Percentiles rank a stretch among this genome's conserved stretches.
phyloP scores from a whole-genome alignment of 2,797 vertebrate species.

The Malacoctenus gilli region DNA sequence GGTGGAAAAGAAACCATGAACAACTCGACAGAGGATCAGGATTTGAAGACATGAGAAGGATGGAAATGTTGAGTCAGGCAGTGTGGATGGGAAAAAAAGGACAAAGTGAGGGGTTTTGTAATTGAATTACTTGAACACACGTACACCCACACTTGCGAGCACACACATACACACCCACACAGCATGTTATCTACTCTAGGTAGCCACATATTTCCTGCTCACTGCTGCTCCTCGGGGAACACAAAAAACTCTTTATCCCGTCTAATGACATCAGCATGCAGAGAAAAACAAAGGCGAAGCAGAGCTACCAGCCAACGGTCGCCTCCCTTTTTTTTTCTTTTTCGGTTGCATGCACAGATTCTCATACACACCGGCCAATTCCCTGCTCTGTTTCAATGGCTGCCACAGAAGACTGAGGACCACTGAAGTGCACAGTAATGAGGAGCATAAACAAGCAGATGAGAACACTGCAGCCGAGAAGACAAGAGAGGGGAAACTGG shows the following conservation, averaged over 20 bases:
- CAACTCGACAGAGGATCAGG: constrained; percentile 53
- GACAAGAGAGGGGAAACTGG: constrained; percentile 13
- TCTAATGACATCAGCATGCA: constrained; percentile 71
- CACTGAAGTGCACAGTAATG: constrained; percentile 55
- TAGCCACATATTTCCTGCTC: constrained; percentile 52
- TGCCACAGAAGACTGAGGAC: constrained; percentile 60
- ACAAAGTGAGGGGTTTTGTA: constrained; percentile 38
- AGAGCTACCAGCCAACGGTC: constrained; percentile 68
- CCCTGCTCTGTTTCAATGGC: constrained; percentile 61
- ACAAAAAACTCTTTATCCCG: constrained; percentile 71
- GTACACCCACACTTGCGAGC: constrained; percentile 18
- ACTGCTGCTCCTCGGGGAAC: constrained; percentile 48
- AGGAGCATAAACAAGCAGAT: constrained; percentile 55
- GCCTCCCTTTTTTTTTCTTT: constrained; percentile 57
- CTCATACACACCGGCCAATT: constrained; percentile 57
- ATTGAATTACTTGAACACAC: constrained; percentile 35
- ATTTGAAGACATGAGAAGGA: constrained; percentile 59
- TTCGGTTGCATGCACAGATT: constrained; percentile 38
- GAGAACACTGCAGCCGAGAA: constrained; percentile 35
- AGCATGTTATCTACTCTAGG: constrained; percentile 52
- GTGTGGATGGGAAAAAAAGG: constrained; percentile 44
- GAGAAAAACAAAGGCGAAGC: constrained; percentile 63
- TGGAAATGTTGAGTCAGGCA: constrained; percentile 60
- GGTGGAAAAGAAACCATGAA: constrained; percentile 62
- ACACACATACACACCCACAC: constrained; percentile 14